phyloP scores from a whole-genome alignment of 2,797 vertebrate species.

The Thamnophis elegans region DNA sequence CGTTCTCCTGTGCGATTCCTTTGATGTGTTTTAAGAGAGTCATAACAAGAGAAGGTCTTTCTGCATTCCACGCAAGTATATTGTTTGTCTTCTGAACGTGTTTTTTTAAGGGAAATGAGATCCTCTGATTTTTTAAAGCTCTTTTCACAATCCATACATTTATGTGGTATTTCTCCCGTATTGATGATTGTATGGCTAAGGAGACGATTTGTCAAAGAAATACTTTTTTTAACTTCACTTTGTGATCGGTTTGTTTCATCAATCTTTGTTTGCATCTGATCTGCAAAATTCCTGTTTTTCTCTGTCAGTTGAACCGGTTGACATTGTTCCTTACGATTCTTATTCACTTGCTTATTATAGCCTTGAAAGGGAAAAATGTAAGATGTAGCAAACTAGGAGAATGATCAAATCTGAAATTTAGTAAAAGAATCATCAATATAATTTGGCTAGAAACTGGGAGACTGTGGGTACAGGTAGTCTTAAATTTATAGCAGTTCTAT shows the following conservation, averaged over 20 bases:
- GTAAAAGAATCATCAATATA: background rate
- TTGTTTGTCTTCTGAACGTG: background rate
- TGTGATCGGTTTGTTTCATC: background rate
- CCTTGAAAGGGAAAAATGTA: background rate
- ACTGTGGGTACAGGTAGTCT: too few relatives aligned
- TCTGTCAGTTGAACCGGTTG: accelerated
- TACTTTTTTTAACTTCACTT: background rate
- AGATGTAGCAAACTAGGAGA: background rate
- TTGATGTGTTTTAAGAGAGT: background rate
- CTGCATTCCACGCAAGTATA: background rate
- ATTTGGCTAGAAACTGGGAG: background rate
- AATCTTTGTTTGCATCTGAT: background rate
- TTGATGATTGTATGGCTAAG: background rate
- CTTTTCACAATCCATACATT: background rate
- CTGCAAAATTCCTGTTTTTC: background rate
- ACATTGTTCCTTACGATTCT: background rate
- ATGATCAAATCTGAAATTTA: background rate
- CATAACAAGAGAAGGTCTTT: background rate
- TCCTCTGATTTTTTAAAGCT: background rate
- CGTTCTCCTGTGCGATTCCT: background rate
- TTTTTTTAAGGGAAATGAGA: background rate
- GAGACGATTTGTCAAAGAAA: accelerated
- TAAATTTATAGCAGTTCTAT: too few relatives aligned
- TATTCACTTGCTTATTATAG: background rate
- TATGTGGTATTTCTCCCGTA: background rate